Base-by-base conservation (phyloP, 2,113 vertebrate species). In the Rhombomys opimus region DNA sequence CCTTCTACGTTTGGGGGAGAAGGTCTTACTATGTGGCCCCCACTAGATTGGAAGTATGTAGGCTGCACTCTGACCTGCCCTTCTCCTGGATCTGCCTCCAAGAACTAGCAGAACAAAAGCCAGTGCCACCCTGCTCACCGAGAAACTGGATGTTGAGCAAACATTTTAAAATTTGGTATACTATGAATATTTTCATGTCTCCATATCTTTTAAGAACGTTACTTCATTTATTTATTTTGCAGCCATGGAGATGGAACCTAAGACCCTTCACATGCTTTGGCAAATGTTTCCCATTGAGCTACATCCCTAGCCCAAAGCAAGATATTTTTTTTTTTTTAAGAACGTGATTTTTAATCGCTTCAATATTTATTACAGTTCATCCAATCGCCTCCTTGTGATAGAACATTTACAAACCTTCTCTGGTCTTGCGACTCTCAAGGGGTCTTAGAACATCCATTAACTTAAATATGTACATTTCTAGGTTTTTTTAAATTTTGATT, bases 321-420 rank as follows among this genome's bases (percentile, higher is more conserved):
- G 38, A 32, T 50, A n/a, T 41, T 41, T 41, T 67, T 32, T 32
- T 52, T 27, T 63, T 15, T 23, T 63, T 73, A 94, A 91, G 80
- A 57, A n/a, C 27, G 90, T 61, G 7, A 82, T 75, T 96, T 93
- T 92, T 87, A 93, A 84, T 93, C 87, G 50, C 10, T 27, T 12
- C 86, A 82, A 70, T 78, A 91, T 14, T 59, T 30, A 65, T 90
- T 81, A 77, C 17, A 75, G 67, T 65, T 65, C 17, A 50, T 90
- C 82, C 88, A 93, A 92, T 35, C 63, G 90, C 32, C 91, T 91
- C 52, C 18, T 13, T 68, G 25, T 27, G 27, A n/a, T 77, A 90
- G n/a, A 90, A 87, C 13, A 78, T 89, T 96, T 50, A 73, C 35
- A 46, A 88, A 67, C 18, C 75, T 91, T 67, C 38, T 38, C 50